These are phyloP conservation scores for Drosophila prostipennis DNA, from an alignment of 2,888 invertebrate species.

Conservation along the genomic window DNA sequence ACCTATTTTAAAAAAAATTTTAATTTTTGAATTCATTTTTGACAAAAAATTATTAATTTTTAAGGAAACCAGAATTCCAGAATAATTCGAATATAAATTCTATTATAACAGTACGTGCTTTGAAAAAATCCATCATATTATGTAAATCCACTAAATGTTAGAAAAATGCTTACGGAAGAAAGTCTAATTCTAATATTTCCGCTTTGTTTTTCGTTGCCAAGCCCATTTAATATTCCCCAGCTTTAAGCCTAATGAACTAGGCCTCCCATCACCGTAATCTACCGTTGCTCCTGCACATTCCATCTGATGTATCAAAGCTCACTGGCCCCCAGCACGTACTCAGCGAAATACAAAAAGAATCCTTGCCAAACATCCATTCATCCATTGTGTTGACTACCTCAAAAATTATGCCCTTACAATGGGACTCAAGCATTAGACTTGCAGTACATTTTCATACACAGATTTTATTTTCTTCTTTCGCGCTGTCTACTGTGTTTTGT, in stretches of 20 bases:
- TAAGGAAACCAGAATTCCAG: no score
- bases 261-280: constrained; percentile 7
- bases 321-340: constrained; percentile 8
- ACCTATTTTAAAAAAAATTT: no score
- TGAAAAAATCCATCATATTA: no score
- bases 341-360: constrained; percentile 1
- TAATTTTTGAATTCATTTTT: no score
- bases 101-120: no score
- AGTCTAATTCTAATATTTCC: not conserved
- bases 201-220: not conserved
- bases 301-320: constrained; percentile 2
- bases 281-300: constrained; percentile 1
- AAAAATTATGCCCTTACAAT: constrained; percentile 26
- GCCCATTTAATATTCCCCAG: constrained; percentile 6
- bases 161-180: no score
- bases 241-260: constrained; percentile 6
- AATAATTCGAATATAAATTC: no score
- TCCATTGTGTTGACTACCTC: constrained; percentile 29
- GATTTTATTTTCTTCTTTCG: constrained; percentile 19
- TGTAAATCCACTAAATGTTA: no score
- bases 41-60: no score
- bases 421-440: constrained; percentile 27
- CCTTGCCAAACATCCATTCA: constrained; percentile 40
- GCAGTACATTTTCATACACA: constrained; percentile 37
- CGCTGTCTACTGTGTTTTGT: constrained; percentile 17